phyloP scores from a whole-genome alignment of 2,113 vertebrate genomes.

The Tragelaphus imberbis region DNA sequence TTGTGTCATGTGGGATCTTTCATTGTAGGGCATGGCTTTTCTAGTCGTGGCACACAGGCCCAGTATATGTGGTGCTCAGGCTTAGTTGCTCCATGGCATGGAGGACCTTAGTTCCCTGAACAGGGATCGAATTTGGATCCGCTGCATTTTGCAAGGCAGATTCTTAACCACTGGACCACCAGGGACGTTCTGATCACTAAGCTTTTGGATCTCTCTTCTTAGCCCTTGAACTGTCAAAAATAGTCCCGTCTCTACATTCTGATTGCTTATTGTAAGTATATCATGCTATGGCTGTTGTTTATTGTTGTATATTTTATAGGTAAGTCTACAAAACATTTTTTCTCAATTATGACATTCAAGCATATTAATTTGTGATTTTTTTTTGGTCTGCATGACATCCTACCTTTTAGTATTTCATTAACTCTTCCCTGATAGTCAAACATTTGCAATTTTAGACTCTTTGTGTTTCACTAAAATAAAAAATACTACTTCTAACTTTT shows the following conservation, averaged over 20 bases:
- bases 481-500: neutral
- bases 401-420: neutral
- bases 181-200: neutral
- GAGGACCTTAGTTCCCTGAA: neutral
- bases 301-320: neutral
- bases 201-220: neutral
- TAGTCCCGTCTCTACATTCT: neutral
- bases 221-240: neutral
- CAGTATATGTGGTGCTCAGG: neutral
- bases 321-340: neutral
- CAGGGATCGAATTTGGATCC: neutral
- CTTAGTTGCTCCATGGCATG: neutral
- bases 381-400: neutral
- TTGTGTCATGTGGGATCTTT: neutral
- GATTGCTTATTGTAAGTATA: neutral
- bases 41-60: neutral
- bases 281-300: neutral
- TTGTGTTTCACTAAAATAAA: neutral
- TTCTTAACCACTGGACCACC: neutral
- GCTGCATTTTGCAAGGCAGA: neutral
- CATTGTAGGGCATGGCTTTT: rapidly evolving
- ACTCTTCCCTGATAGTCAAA: neutral
- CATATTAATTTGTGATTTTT: neutral
- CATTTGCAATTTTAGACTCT: neutral
- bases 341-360: neutral